These are phyloP conservation scores for Triops longicaudatus DNA, from an alignment of 1,140 invertebrate species.

Conservation along the genomic window DNA sequence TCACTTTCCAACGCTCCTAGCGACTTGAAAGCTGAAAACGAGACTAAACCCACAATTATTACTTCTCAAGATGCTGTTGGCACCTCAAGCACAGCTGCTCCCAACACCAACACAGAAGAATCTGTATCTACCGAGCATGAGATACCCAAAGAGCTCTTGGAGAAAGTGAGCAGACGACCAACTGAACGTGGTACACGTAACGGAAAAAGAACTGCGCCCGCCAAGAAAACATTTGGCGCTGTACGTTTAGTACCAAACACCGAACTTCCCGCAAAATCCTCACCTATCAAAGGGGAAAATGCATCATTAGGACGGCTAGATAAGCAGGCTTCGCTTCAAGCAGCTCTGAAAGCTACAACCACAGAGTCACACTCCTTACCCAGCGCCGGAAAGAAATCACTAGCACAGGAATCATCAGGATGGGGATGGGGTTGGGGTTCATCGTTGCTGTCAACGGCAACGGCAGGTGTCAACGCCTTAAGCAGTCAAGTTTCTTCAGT, in stretches of 20 bases:
- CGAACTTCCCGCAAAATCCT: background rate
- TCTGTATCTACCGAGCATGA: background rate
- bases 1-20: background rate
- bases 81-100: background rate
- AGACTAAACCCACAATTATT: background rate
- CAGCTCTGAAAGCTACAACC: background rate
- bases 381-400: conserved; percentile 19
- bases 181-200: background rate
- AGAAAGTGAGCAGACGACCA: background rate
- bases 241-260: background rate
- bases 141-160: background rate
- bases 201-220: background rate
- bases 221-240: background rate
- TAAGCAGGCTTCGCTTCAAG: background rate
- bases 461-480: conserved; percentile 59
- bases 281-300: too few species aligned
- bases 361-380: background rate
- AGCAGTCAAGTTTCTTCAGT: conserved; percentile 63
- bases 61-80: background rate
- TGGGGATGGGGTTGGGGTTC: conserved; percentile 57
- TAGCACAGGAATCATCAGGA: conserved; percentile 44
- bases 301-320: too few species aligned
- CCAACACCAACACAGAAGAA: background rate
- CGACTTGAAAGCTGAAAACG: background rate
- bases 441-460: conserved; percentile 61